Evolutionary conservation across 1,140 invertebrate genomes (phyloP), one percentile per base, ranked within the genome.

Genomic region (Nylanderia fulva): DNA sequence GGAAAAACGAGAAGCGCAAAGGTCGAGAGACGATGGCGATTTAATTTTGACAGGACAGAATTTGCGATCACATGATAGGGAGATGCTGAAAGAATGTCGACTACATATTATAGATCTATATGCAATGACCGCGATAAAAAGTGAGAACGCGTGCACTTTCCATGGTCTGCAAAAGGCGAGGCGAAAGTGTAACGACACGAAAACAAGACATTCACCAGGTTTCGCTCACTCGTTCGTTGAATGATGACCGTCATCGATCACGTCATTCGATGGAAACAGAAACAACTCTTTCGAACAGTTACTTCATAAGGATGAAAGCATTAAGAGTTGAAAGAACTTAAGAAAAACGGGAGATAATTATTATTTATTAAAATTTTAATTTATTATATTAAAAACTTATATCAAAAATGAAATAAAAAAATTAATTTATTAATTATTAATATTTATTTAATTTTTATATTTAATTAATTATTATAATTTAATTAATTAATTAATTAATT

Each of bases 131-230:
- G 29, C 60, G 5, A 69, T 13, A 29, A 54, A 69, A 56, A 58
- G 66, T 13, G 77, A n/a, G n/a, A 56, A 80, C 64, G 52, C 18
- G 77, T 6, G 18, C 13, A 36, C 64, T 80, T 71, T 71, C 48
- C 18, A 71, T 24, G 11, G 27, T 33, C 11, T 61, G 24, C 27
- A 33, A 21, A 9, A 64, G 27, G 29, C 48, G 24, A 56, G 24
- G 77, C 42, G 77, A 69, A 80, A 80, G 77, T 71, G 33, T 80
- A 71, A 80, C 76, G 45, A 21, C 15, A 36, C 33, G 24, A 56
- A 42, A 48, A 18, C 36, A 69, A 69, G 48, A 24, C 63, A 39
- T 80, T 80, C 48, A 56, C 15, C 18, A n/a, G 33, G 9, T 71
- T 69, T 80, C 29, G 11, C 9, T 54, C 18, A 68, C 56, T 18